Conservation (phyloP, 1,140 invertebrate species). For the Lerema accius region DNA sequence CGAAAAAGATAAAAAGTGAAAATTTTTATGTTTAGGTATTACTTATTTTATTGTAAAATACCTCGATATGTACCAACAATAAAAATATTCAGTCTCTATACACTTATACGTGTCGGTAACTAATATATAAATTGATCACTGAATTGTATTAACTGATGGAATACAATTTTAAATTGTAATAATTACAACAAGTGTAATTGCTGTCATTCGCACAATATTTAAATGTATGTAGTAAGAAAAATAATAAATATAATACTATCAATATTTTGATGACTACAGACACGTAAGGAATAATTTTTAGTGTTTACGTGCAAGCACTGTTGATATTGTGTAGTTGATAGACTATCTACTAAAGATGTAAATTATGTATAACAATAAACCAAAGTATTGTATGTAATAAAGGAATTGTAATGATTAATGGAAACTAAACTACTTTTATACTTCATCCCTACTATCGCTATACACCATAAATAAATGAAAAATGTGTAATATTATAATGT, state of each 20-base stretch:
- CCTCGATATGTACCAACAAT: too few species aligned
- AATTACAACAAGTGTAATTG: not conserved
- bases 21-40: too few species aligned
- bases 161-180: not conserved
- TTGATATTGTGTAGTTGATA: not conserved
- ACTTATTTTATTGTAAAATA: too few species aligned
- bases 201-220: constrained; percentile 20
- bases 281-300: not conserved
- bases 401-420: constrained; percentile 37
- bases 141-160: too few species aligned
- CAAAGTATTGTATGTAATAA: constrained; percentile 72
- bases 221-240: constrained; percentile 6
- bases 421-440: not conserved
- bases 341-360: constrained; percentile 42
- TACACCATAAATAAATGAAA: too few species aligned
- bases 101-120: too few species aligned
- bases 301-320: constrained; percentile 1
- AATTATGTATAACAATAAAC: constrained; percentile 69
- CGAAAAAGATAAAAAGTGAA: too few species aligned
- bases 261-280: not conserved
- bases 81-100: too few species aligned
- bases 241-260: not conserved
- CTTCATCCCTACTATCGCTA: too few species aligned
- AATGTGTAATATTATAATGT: too few species aligned
- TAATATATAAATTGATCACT: too few species aligned